Evolutionary conservation across 2,888 invertebrate species (phyloP), one percentile per base, ranked within the genome.

Genomic region (Lysandra coridon): DNA sequence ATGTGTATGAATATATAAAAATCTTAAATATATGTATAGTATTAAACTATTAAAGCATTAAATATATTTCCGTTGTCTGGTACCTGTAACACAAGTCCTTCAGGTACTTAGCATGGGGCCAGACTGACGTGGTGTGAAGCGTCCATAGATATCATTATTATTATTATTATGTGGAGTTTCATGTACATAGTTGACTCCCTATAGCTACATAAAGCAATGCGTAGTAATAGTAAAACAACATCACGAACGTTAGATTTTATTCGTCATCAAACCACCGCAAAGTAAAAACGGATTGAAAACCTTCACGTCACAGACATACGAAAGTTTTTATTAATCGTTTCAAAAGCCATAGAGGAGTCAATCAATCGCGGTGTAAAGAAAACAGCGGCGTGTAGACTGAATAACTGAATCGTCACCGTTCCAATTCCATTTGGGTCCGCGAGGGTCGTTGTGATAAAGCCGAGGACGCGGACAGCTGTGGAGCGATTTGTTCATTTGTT

Each of bases 401-500:
- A 69, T 69, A 91, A 91, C 89, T 89, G 85, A 88, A 89, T 89
- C 90, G 91, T 92, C 89, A 91, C 91, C 85, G 91, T 89, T 93
- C 90, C 92, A 92, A 93, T 93, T 92, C 89, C 89, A 91, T 93
- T 92, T 91, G 86, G 88, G 83, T 84, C 83, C 75, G 75, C 75
- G 79, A 80, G 84, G 82, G 81, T 81, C 80, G 85, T 85, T 83
- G 84, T 82, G 79, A 73, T 85, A 84, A 83, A 69, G 83, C 17
- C 7, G 53, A 0, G 82, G 7, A 3, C 60, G 80, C 80, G 30
- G 14, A 79, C 44, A 12, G 84, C 23, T 23, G 85, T 80, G 83
- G 37, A 86, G 86, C 84, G 86, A 77, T n/a, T 62, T 74, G 53
- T 37, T 40, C 10, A 49, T 49, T 49, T 44, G 7, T 44, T 40